These are phyloP conservation scores for Salvelinus alpinus DNA, from an alignment of 2,113 vertebrate genomes.

Conservation along the genomic window DNA sequence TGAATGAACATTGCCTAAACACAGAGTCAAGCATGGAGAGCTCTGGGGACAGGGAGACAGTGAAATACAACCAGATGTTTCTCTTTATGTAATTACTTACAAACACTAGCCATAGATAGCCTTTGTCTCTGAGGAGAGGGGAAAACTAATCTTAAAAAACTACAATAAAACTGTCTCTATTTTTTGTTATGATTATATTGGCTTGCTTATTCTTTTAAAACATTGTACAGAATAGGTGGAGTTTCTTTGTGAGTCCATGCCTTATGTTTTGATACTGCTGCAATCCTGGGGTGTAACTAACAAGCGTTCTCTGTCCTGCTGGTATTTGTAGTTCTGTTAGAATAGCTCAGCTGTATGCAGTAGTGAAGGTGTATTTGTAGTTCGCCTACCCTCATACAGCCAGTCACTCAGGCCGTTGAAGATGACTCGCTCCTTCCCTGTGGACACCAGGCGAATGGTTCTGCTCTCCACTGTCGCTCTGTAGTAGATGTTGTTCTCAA, in stretches of 20 bases:
- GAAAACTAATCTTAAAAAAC: background rate
- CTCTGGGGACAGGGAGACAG: slow-evolving; percentile 29
- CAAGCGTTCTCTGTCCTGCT: background rate
- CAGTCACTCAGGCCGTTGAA: slow-evolving; percentile 97
- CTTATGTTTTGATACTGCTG: too few relatives aligned
- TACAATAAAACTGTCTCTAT: background rate
- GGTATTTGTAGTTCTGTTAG: background rate
- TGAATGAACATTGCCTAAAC: slow-evolving; percentile 51
- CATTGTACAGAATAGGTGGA: too few relatives aligned
- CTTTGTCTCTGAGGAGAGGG: too few relatives aligned
- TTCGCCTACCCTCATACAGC: slow-evolving; percentile 91
- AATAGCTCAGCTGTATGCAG: background rate
- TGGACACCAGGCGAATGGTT: slow-evolving; percentile 91
- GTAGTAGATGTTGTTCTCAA: slow-evolving; percentile 99
- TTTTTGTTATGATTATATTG: background rate
- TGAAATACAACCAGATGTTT: slow-evolving; percentile 49
- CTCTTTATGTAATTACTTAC: slow-evolving; percentile 18
- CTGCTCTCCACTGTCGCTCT: slow-evolving; percentile 84
- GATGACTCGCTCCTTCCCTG: slow-evolving; percentile 88
- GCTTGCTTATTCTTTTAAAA: too few relatives aligned
- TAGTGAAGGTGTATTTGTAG: background rate
- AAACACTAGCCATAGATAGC: slow-evolving; percentile 1
- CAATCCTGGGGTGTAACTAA: too few relatives aligned
- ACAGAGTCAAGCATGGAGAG: slow-evolving; percentile 31
- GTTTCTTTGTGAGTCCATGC: background rate